phyloP scores from a whole-genome alignment of 2,113 vertebrate genomes.

The Oncorhynchus tshawytscha region DNA sequence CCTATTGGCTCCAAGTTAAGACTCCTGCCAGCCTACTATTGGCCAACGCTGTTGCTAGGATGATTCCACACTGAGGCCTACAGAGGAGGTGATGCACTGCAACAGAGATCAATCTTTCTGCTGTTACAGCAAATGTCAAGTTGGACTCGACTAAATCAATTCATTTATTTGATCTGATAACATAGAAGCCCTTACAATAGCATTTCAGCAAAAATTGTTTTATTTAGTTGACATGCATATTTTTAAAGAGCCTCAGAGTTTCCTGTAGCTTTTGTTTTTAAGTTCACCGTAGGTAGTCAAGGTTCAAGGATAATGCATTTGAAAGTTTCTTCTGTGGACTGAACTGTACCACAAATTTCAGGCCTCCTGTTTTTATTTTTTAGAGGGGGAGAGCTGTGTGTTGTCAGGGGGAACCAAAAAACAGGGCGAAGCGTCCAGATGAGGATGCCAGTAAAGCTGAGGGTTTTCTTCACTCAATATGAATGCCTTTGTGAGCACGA shows the following conservation, averaged over 20 bases:
- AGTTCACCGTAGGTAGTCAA: not conserved
- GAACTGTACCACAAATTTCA: not conserved
- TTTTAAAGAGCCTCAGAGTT: not conserved
- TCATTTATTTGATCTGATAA: not conserved
- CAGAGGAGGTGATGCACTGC: conserved; percentile 21
- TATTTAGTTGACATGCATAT: not conserved
- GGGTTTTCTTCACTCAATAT: not conserved
- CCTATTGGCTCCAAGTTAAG: conserved; percentile 35
- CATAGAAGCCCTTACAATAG: not conserved
- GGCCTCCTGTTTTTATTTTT: not conserved
- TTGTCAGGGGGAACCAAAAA: not conserved
- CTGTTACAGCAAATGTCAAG: not conserved
- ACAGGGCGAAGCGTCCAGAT: not conserved
- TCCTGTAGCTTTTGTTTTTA: not conserved
- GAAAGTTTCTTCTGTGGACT: not conserved
- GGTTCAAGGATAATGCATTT: not conserved
- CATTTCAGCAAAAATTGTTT: not conserved
- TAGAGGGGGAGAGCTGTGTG: not conserved
- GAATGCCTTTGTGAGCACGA: not conserved
- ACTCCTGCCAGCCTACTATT: conserved; percentile 24
- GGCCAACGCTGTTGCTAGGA: conserved; percentile 46
- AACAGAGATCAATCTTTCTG: conserved; percentile 12
- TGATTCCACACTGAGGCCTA: conserved; percentile 19
- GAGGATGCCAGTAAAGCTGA: not conserved
- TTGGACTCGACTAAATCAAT: not conserved